Evolutionary conservation across 1,140 invertebrate genomes (phyloP), one percentile per base, ranked within the genome.

Genomic region (Amyelois transitella): DNA sequence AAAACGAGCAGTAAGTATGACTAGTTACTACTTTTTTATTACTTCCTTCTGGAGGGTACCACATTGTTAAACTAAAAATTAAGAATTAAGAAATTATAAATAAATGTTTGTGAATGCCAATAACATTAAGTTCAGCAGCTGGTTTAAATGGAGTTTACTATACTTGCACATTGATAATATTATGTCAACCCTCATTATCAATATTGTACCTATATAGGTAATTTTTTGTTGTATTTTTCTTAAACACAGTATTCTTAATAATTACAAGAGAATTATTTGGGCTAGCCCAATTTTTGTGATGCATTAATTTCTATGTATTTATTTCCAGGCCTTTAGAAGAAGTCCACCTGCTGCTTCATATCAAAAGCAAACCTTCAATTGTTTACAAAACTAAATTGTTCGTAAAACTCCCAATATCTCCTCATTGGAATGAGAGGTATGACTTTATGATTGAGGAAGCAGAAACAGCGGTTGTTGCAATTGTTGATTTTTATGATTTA

Each of bases 361-460:
- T 62, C 24, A 64, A 58, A 51, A 38, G 47, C 1, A 69, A 57
- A 43, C 38, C 57, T 2, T 69, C 74, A 52, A 63, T 77, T 19
- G 58, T 60, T 21, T 80, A 84, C 58, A 72, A 51, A 6, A 81
- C 80, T 28, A 81, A 72, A 51, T 6, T 83, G 6, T 87, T 66
- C 62, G 52, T 68, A 38, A 60, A 65, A 47, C 56, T 53, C 12
- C 6, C 51, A 2, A 32, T 10, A 38, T 2, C 59, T 18, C 78
- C 75, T 25, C 70, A 58, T 62, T 85, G 77, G 75, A 58, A 51
- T 19, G 78, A 86, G 56, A 64, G 3, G 4, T 20, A 66, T 12
- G 55, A 43, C 6, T 44, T 66, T 25, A 32, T 24, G 18, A 43
- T 69, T 50, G 32, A 56, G 48, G 60, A 66, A 21, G 51, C 38